phyloP scores from a whole-genome alignment of 1,140 invertebrate species.

The Hycleus cichorii region DNA sequence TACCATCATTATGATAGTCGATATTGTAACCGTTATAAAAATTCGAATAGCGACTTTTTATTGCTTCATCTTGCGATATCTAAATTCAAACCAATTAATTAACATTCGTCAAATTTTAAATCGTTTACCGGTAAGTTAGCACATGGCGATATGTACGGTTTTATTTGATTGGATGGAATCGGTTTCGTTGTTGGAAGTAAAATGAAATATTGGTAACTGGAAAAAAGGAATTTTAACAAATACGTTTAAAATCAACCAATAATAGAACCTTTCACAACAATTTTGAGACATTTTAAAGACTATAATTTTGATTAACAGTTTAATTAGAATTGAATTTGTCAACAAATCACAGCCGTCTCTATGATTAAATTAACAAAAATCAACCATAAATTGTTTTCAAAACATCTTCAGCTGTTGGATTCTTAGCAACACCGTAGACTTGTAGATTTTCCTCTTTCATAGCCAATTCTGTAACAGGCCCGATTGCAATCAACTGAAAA shows the following conservation, averaged over 20 bases:
- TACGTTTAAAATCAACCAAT: no score
- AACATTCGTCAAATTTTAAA: no score
- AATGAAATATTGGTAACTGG: no score
- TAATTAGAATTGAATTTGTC: not conserved
- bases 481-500: conserved; percentile 42
- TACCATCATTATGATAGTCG: conserved; percentile 26
- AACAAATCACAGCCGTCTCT: not conserved
- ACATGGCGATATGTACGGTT: no score
- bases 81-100: no score
- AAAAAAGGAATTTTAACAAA: no score
- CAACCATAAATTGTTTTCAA: conserved; percentile 11
- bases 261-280: no score
- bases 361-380: no score
- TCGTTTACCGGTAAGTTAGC: no score
- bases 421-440: conserved; percentile 32
- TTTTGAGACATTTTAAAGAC: conserved; percentile 12
- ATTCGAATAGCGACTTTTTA: conserved; percentile 26
- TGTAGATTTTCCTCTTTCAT: conserved; percentile 34
- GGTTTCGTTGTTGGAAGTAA: no score
- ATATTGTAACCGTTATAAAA: conserved; percentile 36
- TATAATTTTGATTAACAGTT: not conserved
- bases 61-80: conserved; percentile 10
- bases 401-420: conserved; percentile 38
- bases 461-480: conserved; percentile 41
- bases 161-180: no score